Conservation (phyloP, 2,797 vertebrate genomes). For the Danio kyathit region DNA sequence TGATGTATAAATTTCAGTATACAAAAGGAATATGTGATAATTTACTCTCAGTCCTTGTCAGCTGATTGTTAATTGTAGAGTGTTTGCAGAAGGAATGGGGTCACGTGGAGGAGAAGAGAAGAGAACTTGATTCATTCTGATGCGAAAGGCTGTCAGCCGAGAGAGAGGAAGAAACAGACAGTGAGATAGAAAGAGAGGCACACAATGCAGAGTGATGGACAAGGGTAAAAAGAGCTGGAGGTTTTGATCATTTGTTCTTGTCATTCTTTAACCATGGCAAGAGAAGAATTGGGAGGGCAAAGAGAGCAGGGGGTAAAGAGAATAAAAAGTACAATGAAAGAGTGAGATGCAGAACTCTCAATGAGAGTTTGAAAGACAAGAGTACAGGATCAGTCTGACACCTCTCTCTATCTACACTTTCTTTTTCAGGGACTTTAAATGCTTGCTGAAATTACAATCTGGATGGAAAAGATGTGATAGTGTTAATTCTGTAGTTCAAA, state of each 20-base stretch:
- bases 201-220: slow-evolving; percentile 80
- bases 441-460: slow-evolving; percentile 46
- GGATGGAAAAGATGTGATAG: slow-evolving; percentile 12
- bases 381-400: slow-evolving; percentile 41
- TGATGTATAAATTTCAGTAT: not conserved
- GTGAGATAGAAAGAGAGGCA: slow-evolving; percentile 44
- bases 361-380: slow-evolving; percentile 45
- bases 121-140: slow-evolving; percentile 54
- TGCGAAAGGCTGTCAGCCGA: slow-evolving; percentile 47
- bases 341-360: slow-evolving; percentile 53
- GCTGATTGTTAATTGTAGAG: slow-evolving; percentile 60
- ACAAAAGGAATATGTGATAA: slow-evolving; percentile 24
- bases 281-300: slow-evolving; percentile 51
- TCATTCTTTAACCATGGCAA: slow-evolving; percentile 46
- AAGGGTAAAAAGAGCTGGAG: slow-evolving; percentile 87
- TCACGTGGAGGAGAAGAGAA: slow-evolving; percentile 52
- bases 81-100: slow-evolving; percentile 53
- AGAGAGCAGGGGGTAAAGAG: slow-evolving; percentile 41
- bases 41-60: slow-evolving; percentile 54
- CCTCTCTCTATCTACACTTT: slow-evolving; percentile 28
- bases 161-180: slow-evolving; percentile 34
- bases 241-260: slow-evolving; percentile 84
- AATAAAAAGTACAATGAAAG: slow-evolving; percentile 45
- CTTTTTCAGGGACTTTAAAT: slow-evolving; percentile 33
- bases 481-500: slow-evolving; percentile 10